These are phyloP conservation scores for Drosophila peninsularis DNA, from an alignment of 2,888 invertebrate genomes.

Conservation along the genomic window DNA sequence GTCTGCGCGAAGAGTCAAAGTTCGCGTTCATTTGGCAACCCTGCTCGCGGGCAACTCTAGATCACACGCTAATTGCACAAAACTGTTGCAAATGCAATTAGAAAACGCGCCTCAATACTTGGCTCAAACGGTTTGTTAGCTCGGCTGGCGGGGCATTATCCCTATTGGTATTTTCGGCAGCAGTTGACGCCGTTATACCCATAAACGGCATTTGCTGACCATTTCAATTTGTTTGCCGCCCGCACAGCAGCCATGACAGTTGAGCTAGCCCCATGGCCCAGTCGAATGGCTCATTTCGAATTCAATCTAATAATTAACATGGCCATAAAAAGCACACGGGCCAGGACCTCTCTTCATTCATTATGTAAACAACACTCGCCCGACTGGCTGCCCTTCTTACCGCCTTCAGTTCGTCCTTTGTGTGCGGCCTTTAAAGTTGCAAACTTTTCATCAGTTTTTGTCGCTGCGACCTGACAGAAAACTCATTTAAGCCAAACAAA, in stretches of 20 bases:
- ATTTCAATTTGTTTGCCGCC: constrained; percentile 33
- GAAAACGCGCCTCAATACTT: constrained; percentile 14
- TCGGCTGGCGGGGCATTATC: constrained; percentile 50
- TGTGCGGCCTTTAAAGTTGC: constrained; percentile 63
- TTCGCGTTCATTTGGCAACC: constrained; percentile 11
- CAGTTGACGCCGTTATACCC: constrained; percentile 37
- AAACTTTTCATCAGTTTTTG: constrained; percentile 54
- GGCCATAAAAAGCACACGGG: constrained; percentile 72
- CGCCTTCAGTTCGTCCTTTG: neutral
- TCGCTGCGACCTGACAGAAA: constrained; percentile 63
- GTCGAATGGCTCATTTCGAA: constrained; percentile 63
- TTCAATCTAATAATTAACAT: constrained; percentile 80
- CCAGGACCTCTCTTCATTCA: constrained; percentile 65
- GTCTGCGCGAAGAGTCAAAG: constrained; percentile 30
- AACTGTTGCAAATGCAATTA: constrained; percentile 72
- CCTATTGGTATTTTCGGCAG: constrained; percentile 54
- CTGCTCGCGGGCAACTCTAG: constrained; percentile 18
- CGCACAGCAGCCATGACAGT: neutral
- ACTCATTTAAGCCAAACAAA: constrained; percentile 81
- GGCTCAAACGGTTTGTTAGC: constrained; percentile 6
- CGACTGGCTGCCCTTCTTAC: neutral
- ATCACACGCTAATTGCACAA: constrained; percentile 59
- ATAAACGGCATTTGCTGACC: constrained; percentile 52
- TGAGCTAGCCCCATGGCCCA: neutral
- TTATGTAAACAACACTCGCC: constrained; percentile 50